phyloP scores from a whole-genome alignment of 1,140 invertebrate species.

The Leptinotarsa texana region DNA sequence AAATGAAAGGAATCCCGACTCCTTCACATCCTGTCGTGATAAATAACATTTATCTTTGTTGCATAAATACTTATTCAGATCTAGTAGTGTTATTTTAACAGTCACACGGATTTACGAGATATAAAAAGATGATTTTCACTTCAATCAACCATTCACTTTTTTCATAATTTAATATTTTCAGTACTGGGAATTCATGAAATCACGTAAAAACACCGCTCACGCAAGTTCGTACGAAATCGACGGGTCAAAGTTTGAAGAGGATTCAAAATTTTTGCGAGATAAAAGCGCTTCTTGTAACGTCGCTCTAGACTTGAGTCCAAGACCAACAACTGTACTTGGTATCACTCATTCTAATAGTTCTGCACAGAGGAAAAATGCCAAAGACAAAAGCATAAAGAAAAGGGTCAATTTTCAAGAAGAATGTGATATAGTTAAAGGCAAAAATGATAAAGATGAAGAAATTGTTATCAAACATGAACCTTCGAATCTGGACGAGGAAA shows the following conservation, averaged over 20 bases:
- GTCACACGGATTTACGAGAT: background rate
- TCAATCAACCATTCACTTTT: background rate
- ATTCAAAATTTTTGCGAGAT: slow-evolving; percentile 60
- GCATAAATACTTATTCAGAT: slow-evolving; percentile 4
- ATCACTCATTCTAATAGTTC: slow-evolving; percentile 34
- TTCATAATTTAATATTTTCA: slow-evolving; percentile 49
- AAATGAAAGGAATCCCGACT: slow-evolving; percentile 28
- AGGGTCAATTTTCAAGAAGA: slow-evolving; percentile 53
- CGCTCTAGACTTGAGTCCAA: slow-evolving; percentile 66
- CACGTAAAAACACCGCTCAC: slow-evolving; percentile 59
- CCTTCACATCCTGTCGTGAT: slow-evolving; percentile 41
- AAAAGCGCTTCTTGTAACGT: slow-evolving; percentile 73
- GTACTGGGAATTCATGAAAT: slow-evolving; percentile 71
- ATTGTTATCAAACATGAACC: slow-evolving; percentile 11
- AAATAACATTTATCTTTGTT: slow-evolving; percentile 21
- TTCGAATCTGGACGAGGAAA: slow-evolving; percentile 48
- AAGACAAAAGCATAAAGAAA: slow-evolving; percentile 47
- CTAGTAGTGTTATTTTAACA: background rate
- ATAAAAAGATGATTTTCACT: background rate
- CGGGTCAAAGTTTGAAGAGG: slow-evolving; percentile 51
- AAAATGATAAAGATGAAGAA: slow-evolving; percentile 31
- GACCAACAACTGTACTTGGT: slow-evolving; percentile 68
- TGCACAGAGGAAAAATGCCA: slow-evolving; percentile 42
- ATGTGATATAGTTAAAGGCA: slow-evolving; percentile 2
- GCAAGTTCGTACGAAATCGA: slow-evolving; percentile 55